Evolutionary conservation across 2,888 invertebrate genomes (phyloP).

Genomic region (Andrena praecox): DNA sequence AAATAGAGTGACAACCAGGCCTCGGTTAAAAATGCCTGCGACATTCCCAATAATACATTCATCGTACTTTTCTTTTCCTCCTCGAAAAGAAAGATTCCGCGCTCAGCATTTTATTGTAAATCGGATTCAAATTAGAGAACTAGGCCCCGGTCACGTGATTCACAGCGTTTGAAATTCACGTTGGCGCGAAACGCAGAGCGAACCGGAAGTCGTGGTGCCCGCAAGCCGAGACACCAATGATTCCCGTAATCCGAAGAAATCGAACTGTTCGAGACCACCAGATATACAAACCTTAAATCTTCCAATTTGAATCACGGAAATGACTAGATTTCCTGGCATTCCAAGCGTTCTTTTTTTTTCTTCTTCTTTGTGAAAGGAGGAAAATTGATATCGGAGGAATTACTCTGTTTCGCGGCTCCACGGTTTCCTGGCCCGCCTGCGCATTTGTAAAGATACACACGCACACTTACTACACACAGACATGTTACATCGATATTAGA

Average conservation of each 20-base stretch:
- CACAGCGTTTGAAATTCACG: slow-evolving; percentile 4
- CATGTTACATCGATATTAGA: slow-evolving; percentile 49
- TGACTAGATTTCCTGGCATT: no score
- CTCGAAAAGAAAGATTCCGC: neutral
- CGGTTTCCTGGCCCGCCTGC: slow-evolving; percentile 14
- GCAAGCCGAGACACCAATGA: neutral
- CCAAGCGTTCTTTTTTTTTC: neutral
- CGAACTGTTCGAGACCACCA: no score
- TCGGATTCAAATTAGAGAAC: slow-evolving; percentile 15
- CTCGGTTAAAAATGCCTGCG: slow-evolving; percentile 67
- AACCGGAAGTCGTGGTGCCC: slow-evolving; percentile 30
- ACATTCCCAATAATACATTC: slow-evolving; percentile 71
- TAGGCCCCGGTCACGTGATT: neutral
- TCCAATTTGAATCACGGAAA: no score
- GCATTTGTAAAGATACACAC: slow-evolving; percentile 36
- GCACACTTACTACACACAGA: slow-evolving; percentile 16
- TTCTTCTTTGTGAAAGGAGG: neutral
- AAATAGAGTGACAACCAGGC: neutral
- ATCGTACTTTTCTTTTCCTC: slow-evolving; percentile 60
- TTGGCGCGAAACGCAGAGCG: slow-evolving; percentile 15
- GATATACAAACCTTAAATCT: no score
- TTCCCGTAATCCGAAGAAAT: neutral
- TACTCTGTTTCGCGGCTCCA: neutral
- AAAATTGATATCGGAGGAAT: neutral
- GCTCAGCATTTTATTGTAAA: slow-evolving; percentile 47